These are phyloP conservation scores for Pollachius pollachius DNA, from an alignment of 2,113 vertebrate genomes.

Conservation along the genomic window DNA sequence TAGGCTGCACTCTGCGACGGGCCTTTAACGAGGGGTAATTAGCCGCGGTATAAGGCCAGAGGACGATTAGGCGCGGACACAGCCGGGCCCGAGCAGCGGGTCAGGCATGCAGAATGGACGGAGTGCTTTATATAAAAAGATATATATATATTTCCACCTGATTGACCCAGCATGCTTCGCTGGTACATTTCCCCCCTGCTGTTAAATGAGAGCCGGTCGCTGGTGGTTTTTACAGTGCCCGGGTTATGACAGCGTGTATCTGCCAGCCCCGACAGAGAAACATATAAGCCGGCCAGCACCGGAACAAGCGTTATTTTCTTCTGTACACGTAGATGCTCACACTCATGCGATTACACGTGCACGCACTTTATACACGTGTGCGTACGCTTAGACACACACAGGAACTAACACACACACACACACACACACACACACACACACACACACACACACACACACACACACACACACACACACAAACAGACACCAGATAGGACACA, in stretches of 20 bases:
- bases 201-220: conserved; percentile 50
- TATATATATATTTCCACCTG: conserved; percentile 15
- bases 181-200: conserved; percentile 33
- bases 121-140: not conserved
- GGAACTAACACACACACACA: not conserved
- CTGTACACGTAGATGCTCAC: not conserved
- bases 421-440: not conserved
- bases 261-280: conserved; percentile 32
- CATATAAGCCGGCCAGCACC: conserved; percentile 12
- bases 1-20: too few species aligned
- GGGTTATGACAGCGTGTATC: conserved; percentile 45
- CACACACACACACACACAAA: not conserved
- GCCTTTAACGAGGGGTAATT: too few species aligned
- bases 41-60: too few species aligned
- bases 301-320: not conserved
- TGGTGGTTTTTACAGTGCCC: conserved; percentile 33
- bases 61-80: too few species aligned
- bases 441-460: not conserved
- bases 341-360: not conserved
- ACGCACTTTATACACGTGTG: not conserved
- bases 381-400: conserved; percentile 10
- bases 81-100: not conserved
- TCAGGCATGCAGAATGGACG: not conserved
- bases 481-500: not conserved
- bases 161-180: conserved; percentile 22